phyloP scores from a whole-genome alignment of 2,888 invertebrate species.

The Nysson spinosus region DNA sequence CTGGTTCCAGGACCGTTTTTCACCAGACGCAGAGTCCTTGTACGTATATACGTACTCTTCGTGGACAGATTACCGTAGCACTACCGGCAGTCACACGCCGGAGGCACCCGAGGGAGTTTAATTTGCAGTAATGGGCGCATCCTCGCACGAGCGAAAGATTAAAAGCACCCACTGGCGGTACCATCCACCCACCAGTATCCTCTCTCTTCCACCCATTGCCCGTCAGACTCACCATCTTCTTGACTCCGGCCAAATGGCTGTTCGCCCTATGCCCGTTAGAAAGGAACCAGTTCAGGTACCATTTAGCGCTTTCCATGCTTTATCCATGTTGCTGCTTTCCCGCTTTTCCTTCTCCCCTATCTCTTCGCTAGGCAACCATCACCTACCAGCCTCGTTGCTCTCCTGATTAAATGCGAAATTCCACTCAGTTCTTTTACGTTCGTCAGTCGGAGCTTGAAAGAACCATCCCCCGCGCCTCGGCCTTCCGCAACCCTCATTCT shows the following conservation, averaged over 20 bases:
- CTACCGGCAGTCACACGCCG: slow-evolving; percentile 56
- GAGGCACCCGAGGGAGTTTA: slow-evolving; percentile 62
- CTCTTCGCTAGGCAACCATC: slow-evolving; percentile 24
- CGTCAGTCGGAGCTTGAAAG: slow-evolving; percentile 50
- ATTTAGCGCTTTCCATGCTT: slow-evolving; percentile 63
- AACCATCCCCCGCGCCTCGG: too few relatives aligned
- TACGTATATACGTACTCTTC: slow-evolving; percentile 37
- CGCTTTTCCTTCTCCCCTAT: slow-evolving; percentile 22
- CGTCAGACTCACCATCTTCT: slow-evolving; percentile 54
- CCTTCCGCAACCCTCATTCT: slow-evolving; percentile 28
- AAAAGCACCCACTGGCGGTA: slow-evolving; percentile 57
- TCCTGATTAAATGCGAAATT: slow-evolving; percentile 73
- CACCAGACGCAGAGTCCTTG: slow-evolving; percentile 37
- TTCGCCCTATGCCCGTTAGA: slow-evolving; percentile 48
- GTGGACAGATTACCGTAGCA: slow-evolving; percentile 60
- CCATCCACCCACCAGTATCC: slow-evolving; percentile 24
- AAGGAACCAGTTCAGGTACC: slow-evolving; percentile 62
- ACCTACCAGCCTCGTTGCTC: slow-evolving; percentile 55
- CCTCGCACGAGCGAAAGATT: slow-evolving; percentile 67
- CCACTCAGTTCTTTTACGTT: slow-evolving; percentile 62
- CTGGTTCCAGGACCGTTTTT: slow-evolving; percentile 58
- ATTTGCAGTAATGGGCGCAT: slow-evolving; percentile 69
- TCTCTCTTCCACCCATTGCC: slow-evolving; percentile 4
- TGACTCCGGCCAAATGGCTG: slow-evolving; percentile 61
- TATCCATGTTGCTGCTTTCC: slow-evolving; percentile 45